Evolutionary conservation across 2,797 vertebrate species (phyloP), one percentile per base, ranked within the genome.

Genomic region (Tinamus major): DNA sequence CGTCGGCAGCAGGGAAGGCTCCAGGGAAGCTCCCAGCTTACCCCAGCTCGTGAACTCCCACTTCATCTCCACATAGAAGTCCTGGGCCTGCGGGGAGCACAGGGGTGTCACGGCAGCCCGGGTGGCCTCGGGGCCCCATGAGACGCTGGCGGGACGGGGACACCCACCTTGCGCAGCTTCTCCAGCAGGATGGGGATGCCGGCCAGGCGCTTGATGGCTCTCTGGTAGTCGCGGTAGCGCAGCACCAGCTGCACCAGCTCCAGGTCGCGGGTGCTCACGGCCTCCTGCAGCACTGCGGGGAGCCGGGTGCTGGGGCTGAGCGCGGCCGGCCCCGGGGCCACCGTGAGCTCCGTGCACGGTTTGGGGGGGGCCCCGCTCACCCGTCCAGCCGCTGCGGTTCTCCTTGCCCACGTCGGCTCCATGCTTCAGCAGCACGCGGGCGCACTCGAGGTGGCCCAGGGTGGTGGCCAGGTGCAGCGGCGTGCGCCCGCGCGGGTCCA

Each of bases 31-130:
- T 41, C 70, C 37, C 3, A 64, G 98, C 99, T 98, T 97, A 99
- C 99, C 99, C 99, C 99, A 99, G 97, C 99, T 99, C 39, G 99
- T 99, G 97, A 99, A 99, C 95, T 99, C 99, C 99, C 99, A 99
- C 96, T 99, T 99, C 99, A 99, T 99, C 98, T 99, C 99, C 97
- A 99, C 99, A 3, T 99, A 99, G 98, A 99, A 99, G 96, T 99
- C 99, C 97, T 99, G 99, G 24, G 99, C 99, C 99, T 99, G 97
- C 0, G 13, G 35, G 48, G 24, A 48, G 46, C 44, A 55, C 48
- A 13, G 53, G 1, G 3, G 37, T 23, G 78, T 90, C 51, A 55
- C 55, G 46, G 80, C 20, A 5, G 4, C 19, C 70, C 0, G 1
- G 5, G 39, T 3, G 2, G 2, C 17, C 69, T 14, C 2, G 13